Conservation (phyloP, 2,888 invertebrate genomes). For the Melinaea menophilus region DNA sequence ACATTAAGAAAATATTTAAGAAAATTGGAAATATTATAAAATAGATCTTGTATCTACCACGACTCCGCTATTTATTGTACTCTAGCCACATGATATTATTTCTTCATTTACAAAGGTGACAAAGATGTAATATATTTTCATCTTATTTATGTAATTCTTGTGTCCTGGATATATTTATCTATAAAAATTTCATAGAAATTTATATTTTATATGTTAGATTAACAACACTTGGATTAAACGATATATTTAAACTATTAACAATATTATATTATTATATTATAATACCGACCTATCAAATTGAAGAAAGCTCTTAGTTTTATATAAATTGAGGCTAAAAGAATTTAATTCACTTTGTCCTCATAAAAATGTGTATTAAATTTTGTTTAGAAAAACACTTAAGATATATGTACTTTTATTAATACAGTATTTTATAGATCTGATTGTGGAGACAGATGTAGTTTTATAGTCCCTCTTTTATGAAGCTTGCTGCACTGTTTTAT, state of each 20-base stretch:
- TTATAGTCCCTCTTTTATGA: background rate
- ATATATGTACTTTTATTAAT: background rate
- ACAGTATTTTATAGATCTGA: background rate
- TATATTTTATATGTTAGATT: no score
- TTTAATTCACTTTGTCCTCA: no score
- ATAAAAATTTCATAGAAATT: no score
- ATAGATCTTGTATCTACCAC: slow-evolving; percentile 18
- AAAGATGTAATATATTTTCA: slow-evolving; percentile 1
- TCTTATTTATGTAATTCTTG: slow-evolving; percentile 11
- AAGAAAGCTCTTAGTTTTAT: no score
- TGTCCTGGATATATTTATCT: background rate
- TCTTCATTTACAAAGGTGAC: slow-evolving; percentile 24
- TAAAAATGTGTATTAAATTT: no score
- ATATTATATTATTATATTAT: no score
- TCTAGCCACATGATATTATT: slow-evolving; percentile 9
- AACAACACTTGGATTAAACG: no score
- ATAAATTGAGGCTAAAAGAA: no score
- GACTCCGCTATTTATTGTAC: slow-evolving; percentile 5
- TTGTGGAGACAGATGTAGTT: slow-evolving; percentile 3
- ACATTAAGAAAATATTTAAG: slow-evolving; percentile 64
- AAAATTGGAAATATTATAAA: slow-evolving; percentile 51
- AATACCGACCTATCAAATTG: no score
- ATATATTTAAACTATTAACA: no score
- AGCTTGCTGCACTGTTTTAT: slow-evolving; percentile 1
- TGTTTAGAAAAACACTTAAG: background rate